These are phyloP conservation scores for Clarias fuscus DNA, from an alignment of 2,797 vertebrate genomes.

Conservation along the genomic window DNA sequence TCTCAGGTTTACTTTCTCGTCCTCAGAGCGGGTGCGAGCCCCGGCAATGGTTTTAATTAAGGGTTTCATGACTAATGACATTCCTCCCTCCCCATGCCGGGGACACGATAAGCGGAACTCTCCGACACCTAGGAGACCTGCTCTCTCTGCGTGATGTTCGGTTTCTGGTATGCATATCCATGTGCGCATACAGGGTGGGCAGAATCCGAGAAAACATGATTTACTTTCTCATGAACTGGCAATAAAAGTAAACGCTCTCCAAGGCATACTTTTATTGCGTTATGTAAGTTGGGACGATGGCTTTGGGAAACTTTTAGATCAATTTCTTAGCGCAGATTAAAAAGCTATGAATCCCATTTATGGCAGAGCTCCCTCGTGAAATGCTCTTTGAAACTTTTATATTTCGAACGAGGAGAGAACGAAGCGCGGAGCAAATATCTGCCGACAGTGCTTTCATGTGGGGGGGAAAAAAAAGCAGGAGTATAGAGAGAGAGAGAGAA, in stretches of 20 bases:
- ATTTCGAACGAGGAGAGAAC: conserved; percentile 76
- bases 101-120: background rate
- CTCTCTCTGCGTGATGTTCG: conserved; percentile 30
- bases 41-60: conserved; percentile 45
- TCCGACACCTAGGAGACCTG: conserved; percentile 18
- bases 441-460: conserved; percentile 79
- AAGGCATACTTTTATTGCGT: conserved; percentile 72
- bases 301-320: conserved; percentile 83
- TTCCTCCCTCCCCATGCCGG: background rate
- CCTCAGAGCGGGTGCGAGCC: conserved; percentile 5
- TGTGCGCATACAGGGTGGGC: background rate
- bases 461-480: conserved; percentile 66
- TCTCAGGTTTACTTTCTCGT: conserved; percentile 35
- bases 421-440: conserved; percentile 76
- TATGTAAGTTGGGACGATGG: conserved; percentile 76
- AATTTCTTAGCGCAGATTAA: conserved; percentile 82
- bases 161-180: conserved; percentile 15
- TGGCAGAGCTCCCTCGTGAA: conserved; percentile 79
- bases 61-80: conserved; percentile 40
- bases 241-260: conserved; percentile 79
- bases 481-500: conserved; percentile 50
- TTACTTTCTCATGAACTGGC: conserved; percentile 70
- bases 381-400: conserved; percentile 78
- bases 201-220: conserved; percentile 49
- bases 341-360: conserved; percentile 83